Percentiles rank a stretch among this genome's conserved stretches.
Conservation (phyloP, 2,888 invertebrate genomes). For the Drosophila recens region DNA sequence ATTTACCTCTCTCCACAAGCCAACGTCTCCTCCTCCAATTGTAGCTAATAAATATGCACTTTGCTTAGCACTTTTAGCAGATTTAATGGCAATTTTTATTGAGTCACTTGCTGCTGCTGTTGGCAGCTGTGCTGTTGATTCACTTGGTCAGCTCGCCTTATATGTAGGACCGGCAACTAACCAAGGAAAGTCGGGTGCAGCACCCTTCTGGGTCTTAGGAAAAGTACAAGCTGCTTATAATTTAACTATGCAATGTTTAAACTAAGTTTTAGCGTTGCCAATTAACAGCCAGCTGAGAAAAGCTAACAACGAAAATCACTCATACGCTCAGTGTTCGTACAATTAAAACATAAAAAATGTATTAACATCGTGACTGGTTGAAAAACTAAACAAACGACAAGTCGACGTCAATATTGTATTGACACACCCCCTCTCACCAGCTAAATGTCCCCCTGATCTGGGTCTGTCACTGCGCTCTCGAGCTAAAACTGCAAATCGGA, state of each 20-base stretch:
- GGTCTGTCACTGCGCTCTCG: constrained; percentile 29
- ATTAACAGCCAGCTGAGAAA: constrained; percentile 73
- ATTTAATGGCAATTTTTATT: constrained; percentile 64
- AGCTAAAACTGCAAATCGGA: constrained; percentile 65
- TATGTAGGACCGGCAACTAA: not conserved
- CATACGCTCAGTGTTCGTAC: constrained; percentile 69
- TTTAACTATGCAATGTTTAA: constrained; percentile 49
- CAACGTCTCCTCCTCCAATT: not conserved
- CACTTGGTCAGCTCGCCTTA: constrained; percentile 27
- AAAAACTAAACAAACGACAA: constrained; percentile 40
- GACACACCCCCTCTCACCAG: constrained; percentile 25
- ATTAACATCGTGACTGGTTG: constrained; percentile 81
- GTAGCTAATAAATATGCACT: constrained; percentile 49
- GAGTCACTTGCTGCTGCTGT: constrained; percentile 59
- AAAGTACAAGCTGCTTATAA: constrained; percentile 49
- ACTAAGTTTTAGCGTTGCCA: constrained; percentile 56
- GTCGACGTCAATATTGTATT: constrained; percentile 59
- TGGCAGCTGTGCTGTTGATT: constrained; percentile 60
- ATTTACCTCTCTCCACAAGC: not conserved
- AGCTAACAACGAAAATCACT: constrained; percentile 73
- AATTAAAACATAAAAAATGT: constrained; percentile 80
- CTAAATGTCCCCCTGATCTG: constrained; percentile 11
- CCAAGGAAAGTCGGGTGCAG: constrained; percentile 53
- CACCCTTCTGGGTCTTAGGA: constrained; percentile 40
- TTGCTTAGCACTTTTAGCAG: constrained; percentile 50